Conservation (phyloP, 2,888 invertebrate species). For the Halocaridina rubra region DNA sequence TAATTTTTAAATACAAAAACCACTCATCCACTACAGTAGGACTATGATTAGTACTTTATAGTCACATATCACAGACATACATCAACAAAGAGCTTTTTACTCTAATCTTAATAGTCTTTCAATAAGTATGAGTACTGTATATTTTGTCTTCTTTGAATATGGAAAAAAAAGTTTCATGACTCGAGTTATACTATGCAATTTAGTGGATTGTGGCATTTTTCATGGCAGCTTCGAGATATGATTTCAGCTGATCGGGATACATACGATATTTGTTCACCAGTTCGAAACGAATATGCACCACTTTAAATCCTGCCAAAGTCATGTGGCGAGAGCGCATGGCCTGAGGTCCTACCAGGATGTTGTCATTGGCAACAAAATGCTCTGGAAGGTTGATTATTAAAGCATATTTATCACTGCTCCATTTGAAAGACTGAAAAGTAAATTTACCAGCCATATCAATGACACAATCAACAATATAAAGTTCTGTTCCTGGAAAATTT, state of each 20-base stretch:
- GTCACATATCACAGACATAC: too few relatives aligned
- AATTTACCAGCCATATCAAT: conserved; percentile 46
- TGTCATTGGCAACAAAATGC: conserved; percentile 40
- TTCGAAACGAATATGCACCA: conserved; percentile 74
- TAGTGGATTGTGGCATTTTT: neutral
- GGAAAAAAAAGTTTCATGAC: neutral
- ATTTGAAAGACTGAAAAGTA: conserved; percentile 31
- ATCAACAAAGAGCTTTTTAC: too few relatives aligned
- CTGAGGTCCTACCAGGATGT: conserved; percentile 72
- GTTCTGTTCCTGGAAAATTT: conserved; percentile 38
- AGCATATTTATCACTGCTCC: conserved; percentile 68
- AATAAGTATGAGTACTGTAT: too few relatives aligned
- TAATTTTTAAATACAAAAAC: too few relatives aligned
- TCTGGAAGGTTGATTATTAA: conserved; percentile 53
- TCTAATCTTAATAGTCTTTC: too few relatives aligned
- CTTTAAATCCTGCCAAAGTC: conserved; percentile 75
- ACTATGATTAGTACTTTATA: too few relatives aligned
- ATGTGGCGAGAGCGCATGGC: conserved; percentile 76
- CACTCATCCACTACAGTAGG: too few relatives aligned
- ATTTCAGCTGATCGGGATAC: conserved; percentile 71
- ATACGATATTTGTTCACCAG: conserved; percentile 71
- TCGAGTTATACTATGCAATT: neutral
- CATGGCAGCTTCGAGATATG: conserved; percentile 71
- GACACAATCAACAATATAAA: conserved; percentile 52
- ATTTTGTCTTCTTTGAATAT: too few relatives aligned